phyloP scores from a whole-genome alignment of 2,797 vertebrate genomes.

The Kryptopterus vitreolus region DNA sequence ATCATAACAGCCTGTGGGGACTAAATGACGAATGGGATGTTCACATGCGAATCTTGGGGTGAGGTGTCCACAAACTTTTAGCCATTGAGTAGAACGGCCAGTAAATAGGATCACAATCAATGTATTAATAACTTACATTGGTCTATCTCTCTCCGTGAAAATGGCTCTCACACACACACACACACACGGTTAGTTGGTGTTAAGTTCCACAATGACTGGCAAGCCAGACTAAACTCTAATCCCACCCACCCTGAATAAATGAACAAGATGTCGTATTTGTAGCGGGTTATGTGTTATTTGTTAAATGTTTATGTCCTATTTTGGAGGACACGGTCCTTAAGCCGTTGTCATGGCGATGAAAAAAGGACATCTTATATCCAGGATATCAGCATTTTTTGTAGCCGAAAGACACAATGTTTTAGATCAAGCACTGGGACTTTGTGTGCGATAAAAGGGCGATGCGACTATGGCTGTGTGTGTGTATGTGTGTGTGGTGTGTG shows the following conservation, averaged over 20 bases:
- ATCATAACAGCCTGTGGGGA: too few species aligned
- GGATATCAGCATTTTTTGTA: not conserved
- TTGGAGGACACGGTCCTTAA: not conserved
- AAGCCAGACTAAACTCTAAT: not conserved
- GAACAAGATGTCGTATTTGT: not conserved
- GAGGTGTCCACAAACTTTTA: too few species aligned
- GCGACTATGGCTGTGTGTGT: conserved; percentile 18
- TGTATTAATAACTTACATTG: too few species aligned
- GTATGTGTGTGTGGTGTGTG: conserved; percentile 22
- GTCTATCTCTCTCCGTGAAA: not conserved
- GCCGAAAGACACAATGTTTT: not conserved
- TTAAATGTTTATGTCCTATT: not conserved
- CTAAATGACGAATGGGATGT: too few species aligned
- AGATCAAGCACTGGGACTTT: not conserved
- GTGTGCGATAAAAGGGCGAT: conserved; percentile 14
- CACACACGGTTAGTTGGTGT: not conserved
- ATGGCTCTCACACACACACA: not conserved
- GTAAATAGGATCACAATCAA: not conserved
- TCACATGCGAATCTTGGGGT: too few species aligned
- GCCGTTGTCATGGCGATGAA: not conserved
- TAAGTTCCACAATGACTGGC: not conserved
- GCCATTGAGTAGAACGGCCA: not conserved
- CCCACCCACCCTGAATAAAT: not conserved
- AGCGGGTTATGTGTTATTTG: not conserved
- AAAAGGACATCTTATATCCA: not conserved